phyloP scores from a whole-genome alignment of 2,888 invertebrate species.

The Machimus atricapillus region DNA sequence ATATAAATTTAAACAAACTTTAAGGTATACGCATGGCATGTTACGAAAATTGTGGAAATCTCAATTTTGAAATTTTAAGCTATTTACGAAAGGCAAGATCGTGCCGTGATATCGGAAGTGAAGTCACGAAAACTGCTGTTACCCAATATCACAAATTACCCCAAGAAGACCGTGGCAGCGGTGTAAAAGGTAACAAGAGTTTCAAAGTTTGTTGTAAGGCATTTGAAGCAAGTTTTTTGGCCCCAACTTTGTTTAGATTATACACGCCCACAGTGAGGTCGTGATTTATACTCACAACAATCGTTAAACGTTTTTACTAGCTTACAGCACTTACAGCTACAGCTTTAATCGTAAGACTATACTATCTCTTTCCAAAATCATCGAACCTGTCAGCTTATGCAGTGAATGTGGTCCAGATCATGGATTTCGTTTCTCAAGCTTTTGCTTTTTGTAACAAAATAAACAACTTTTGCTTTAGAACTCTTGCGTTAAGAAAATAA shows the following conservation, averaged over 20 bases:
- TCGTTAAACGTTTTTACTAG: constrained; percentile 1
- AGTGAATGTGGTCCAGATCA: background rate
- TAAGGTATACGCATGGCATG: background rate
- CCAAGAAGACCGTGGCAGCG: background rate
- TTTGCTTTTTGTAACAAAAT: background rate
- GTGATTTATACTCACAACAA: constrained; percentile 29
- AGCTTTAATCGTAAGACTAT: background rate
- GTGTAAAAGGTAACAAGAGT: background rate
- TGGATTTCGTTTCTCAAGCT: background rate
- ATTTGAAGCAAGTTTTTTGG: background rate
- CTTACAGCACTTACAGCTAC: background rate
- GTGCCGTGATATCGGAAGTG: constrained; percentile 4
- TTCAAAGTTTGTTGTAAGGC: background rate
- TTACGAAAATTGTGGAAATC: background rate
- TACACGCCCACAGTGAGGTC: constrained; percentile 4
- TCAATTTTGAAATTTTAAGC: background rate
- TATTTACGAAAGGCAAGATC: background rate
- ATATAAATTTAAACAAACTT: background rate
- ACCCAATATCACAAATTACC: constrained; percentile 16
- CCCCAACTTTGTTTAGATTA: background rate
- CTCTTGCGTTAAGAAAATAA: background rate
- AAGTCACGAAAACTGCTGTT: constrained; percentile 22
- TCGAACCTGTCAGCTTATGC: background rate
- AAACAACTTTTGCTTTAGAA: background rate
- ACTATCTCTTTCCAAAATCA: background rate